Conservation (phyloP, 2,888 invertebrate species). For the Tenthredo scrophulariae region DNA sequence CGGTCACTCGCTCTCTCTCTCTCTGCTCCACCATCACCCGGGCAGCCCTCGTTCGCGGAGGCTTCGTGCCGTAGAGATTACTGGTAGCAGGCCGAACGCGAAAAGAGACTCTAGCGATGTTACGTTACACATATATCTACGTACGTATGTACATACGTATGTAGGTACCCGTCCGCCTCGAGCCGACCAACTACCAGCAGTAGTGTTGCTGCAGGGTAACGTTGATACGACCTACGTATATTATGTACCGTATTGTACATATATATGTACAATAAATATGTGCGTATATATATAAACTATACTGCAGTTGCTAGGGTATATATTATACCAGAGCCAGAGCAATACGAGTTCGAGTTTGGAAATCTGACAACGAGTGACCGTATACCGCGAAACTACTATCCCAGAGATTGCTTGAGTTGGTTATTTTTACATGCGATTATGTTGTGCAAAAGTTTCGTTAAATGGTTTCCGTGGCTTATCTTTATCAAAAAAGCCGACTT, state of each 20-base stretch:
- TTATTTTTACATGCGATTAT: not conserved
- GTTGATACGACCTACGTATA: not conserved
- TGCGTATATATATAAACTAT: not conserved
- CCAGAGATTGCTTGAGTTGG: not conserved
- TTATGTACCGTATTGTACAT: not conserved
- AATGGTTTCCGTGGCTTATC: not conserved
- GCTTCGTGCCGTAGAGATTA: slow-evolving; percentile 50
- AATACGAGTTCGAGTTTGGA: not conserved
- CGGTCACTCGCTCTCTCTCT: not conserved
- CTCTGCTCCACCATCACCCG: slow-evolving; percentile 33
- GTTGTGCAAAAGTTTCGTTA: not conserved
- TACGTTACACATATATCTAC: not conserved
- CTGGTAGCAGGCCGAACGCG: slow-evolving; percentile 44
- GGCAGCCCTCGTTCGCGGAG: slow-evolving; percentile 46
- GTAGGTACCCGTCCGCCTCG: not conserved
- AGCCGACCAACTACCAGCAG: not conserved
- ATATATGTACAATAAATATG: not conserved
- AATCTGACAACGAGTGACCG: not conserved
- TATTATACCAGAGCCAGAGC: not conserved
- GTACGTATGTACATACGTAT: not conserved
- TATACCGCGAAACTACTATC: not conserved
- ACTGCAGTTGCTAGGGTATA: not conserved
- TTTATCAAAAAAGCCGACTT: not conserved
- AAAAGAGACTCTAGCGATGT: slow-evolving; percentile 23
- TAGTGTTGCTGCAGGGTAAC: not conserved